Percentiles rank a stretch among this genome's conserved stretches.
These are phyloP conservation scores for Acanthopagrus latus DNA, from an alignment of 2,797 vertebrate genomes.

Conservation along the genomic window DNA sequence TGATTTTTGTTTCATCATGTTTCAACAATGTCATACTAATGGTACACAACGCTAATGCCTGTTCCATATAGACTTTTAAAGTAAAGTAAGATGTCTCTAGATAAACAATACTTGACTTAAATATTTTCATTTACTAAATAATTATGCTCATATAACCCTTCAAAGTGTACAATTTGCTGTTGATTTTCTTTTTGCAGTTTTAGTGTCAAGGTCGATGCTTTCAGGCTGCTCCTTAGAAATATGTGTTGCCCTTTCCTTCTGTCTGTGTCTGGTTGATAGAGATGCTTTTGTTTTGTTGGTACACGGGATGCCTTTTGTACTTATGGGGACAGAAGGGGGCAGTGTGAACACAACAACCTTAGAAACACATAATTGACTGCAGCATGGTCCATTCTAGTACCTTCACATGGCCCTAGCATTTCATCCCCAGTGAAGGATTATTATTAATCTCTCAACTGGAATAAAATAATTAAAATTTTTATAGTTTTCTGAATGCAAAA, in stretches of 20 bases:
- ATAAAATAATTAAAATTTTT: slow-evolving; percentile 1
- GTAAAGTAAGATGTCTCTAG: slow-evolving; percentile 33
- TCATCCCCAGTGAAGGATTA: slow-evolving; percentile 2
- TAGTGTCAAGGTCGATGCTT: slow-evolving; percentile 1
- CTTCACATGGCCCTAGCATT: slow-evolving; percentile 4
- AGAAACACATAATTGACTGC: slow-evolving; percentile 49
- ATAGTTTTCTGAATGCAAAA: neutral
- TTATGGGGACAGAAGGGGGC: slow-evolving; percentile 79
- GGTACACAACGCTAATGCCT: slow-evolving; percentile 50
- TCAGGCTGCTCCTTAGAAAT: slow-evolving; percentile 5
- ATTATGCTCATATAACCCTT: neutral
- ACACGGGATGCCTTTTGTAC: slow-evolving; percentile 43
- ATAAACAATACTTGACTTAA: neutral
- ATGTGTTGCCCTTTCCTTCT: slow-evolving; percentile 29
- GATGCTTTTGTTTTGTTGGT: slow-evolving; percentile 64
- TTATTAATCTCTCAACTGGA: neutral
- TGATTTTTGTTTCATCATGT: slow-evolving; percentile 79
- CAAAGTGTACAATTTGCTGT: neutral
- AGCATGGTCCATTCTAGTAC: slow-evolving; percentile 18
- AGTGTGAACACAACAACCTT: slow-evolving; percentile 77
- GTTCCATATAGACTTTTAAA: slow-evolving; percentile 43
- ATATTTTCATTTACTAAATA: slow-evolving; percentile 12
- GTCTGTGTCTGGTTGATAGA: slow-evolving; percentile 59
- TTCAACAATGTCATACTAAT: slow-evolving; percentile 67
- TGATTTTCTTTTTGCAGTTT: slow-evolving; percentile 16